Evolutionary conservation across 2,888 invertebrate genomes (phyloP).

Genomic region (Dicyrtoma fusca): DNA sequence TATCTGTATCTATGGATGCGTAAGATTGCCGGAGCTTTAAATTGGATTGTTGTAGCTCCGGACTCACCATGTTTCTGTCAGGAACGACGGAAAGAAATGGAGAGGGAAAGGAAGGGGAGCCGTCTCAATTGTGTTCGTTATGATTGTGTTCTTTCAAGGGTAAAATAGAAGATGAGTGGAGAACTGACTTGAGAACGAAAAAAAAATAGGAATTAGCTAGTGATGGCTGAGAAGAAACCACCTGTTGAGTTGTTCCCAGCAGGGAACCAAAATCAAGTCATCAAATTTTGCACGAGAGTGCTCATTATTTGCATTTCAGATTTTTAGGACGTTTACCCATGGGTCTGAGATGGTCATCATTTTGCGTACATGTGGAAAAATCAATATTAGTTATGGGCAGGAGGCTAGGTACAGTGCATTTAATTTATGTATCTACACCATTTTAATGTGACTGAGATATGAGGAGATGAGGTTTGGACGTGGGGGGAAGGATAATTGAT

Average conservation of each 20-base stretch:
- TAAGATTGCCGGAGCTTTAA: background rate
- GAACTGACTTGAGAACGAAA: slow-evolving; percentile 11
- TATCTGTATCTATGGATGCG: background rate
- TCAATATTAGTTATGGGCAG: no score
- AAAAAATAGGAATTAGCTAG: slow-evolving; percentile 27
- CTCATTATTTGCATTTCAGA: slow-evolving; percentile 42
- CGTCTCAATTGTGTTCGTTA: slow-evolving; percentile 31
- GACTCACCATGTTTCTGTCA: no score
- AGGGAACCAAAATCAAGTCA: slow-evolving; percentile 56
- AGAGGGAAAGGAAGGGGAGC: background rate
- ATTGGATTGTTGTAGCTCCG: no score
- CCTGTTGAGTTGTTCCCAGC: slow-evolving; percentile 55
- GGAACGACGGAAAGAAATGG: slow-evolving; percentile 2
- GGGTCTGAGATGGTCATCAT: background rate
- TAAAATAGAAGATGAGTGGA: slow-evolving; percentile 33
- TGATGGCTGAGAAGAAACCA: slow-evolving; percentile 45
- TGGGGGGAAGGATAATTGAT: no score
- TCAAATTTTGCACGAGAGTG: slow-evolving; percentile 56
- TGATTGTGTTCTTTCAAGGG: slow-evolving; percentile 33
- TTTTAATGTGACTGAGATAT: no score
- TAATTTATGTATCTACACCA: no score
- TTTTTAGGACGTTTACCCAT: slow-evolving; percentile 36
- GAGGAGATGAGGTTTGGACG: no score
- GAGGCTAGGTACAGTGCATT: no score
- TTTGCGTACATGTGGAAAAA: no score